phyloP scores from a whole-genome alignment of 2,797 vertebrate genomes.

The Streptopelia turtur region DNA sequence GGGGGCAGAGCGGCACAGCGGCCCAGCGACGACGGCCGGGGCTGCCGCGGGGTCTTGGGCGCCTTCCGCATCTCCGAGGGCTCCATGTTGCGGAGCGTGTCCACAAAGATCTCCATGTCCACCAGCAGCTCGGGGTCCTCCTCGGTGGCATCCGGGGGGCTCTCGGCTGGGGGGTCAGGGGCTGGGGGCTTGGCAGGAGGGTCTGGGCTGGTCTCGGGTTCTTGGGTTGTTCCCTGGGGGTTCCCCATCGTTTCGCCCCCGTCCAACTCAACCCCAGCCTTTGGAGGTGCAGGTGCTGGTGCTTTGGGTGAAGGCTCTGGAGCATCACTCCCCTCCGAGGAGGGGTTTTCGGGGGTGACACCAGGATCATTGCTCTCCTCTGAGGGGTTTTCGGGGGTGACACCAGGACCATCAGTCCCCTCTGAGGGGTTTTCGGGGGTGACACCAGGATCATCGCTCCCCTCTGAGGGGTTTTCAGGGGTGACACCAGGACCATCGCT shows the following conservation, averaged over 20 bases:
- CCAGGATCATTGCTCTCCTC: fast-evolving
- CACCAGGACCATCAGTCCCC: neutral
- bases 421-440: fast-evolving
- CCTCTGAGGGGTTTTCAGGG: fast-evolving
- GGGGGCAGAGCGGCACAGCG: constrained; percentile 82
- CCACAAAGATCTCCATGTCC: constrained; percentile 90
- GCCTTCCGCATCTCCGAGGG: constrained; percentile 80
- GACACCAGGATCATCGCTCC: fast-evolving
- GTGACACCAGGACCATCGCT: fast-evolving
- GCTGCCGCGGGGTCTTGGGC: constrained; percentile 58
- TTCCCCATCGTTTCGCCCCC: fast-evolving
- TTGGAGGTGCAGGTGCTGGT: neutral
- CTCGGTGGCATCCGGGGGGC: fast-evolving
- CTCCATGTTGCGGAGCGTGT: constrained; percentile 90
- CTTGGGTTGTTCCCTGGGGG: neutral
- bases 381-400: too few species aligned
- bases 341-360: neutral
- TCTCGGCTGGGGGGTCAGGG: neutral
- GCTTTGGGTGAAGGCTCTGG: neutral
- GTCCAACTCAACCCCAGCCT: neutral
- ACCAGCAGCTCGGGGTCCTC: constrained; percentile 76
- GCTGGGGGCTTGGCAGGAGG: neutral
- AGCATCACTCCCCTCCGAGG: fast-evolving
- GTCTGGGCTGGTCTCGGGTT: neutral
- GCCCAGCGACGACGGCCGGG: constrained; percentile 59